These are phyloP conservation scores for Diadema setosum DNA, from an alignment of 35 echinoderm and acorn worm genomes.

Conservation along the genomic window DNA sequence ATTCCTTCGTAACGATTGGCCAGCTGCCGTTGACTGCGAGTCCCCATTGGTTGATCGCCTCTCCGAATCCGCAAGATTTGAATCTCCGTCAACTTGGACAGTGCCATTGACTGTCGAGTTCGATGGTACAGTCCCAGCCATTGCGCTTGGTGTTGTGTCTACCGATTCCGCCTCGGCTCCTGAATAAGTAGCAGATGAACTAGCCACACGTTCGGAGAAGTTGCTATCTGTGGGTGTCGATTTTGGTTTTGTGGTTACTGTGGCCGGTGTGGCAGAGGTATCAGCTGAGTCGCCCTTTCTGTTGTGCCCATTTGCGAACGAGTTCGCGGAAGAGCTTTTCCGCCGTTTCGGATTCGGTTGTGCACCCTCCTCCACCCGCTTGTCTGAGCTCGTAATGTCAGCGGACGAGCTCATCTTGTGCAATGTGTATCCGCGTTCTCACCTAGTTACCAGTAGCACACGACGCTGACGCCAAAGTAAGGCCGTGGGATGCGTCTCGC, in stretches of 20 bases:
- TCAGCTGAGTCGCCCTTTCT: background rate
- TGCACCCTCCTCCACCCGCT: background rate
- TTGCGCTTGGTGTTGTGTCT: background rate
- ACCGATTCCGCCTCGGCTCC: too few species aligned
- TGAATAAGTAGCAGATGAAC: background rate
- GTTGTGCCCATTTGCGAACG: background rate
- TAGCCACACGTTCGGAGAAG: background rate
- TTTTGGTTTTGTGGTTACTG: background rate
- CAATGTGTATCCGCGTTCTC: too few species aligned
- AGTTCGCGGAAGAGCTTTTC: background rate
- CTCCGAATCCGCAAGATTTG: background rate
- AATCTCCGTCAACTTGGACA: background rate
- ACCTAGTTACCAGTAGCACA: too few species aligned
- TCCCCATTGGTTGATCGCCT: background rate
- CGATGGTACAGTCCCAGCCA: constrained; percentile 8
- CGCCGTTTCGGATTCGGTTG: constrained; percentile 6
- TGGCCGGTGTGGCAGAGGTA: background rate
- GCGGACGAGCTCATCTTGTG: background rate
- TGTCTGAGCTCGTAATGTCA: background rate
- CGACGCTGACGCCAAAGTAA: too few species aligned
- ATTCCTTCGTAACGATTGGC: constrained; percentile 25
- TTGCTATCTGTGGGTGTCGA: background rate
- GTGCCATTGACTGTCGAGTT: background rate
- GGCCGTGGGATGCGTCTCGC: too few species aligned
- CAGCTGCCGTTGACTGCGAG: background rate